Conservation (phyloP, 2,888 invertebrate species). For the Lapara coniferarum region DNA sequence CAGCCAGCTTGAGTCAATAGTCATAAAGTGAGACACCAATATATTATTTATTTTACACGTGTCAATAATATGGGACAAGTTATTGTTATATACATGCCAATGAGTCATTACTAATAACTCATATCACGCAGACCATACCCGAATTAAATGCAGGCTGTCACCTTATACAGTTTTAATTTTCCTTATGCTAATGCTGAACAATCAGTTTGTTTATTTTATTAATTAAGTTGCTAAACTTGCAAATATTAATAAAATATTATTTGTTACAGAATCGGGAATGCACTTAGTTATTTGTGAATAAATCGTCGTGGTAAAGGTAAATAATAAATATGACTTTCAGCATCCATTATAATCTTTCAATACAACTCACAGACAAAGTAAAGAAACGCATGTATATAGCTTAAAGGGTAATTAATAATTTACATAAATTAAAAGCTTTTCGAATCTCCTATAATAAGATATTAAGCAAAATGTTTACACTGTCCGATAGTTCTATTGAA, state of each 20-base stretch:
- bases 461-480: too few species aligned
- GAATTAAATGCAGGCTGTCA: not conserved
- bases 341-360: not conserved
- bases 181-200: not conserved
- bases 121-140: not conserved
- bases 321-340: not conserved
- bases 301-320: conserved; percentile 58
- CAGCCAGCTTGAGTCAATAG: too few species aligned
- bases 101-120: not conserved
- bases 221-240: not conserved
- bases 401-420: too few species aligned
- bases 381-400: too few species aligned
- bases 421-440: too few species aligned
- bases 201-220: too few species aligned
- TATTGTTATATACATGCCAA: not conserved
- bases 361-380: too few species aligned
- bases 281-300: conserved; percentile 39
- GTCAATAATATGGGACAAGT: too few species aligned
- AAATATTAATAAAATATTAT: conserved; percentile 15
- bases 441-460: too few species aligned
- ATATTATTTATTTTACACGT: too few species aligned
- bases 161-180: not conserved
- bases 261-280: conserved; percentile 50
- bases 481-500: too few species aligned
- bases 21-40: too few species aligned